These are phyloP conservation scores for Drosophila melanosoma DNA, from an alignment of 2,888 invertebrate species.

Conservation along the genomic window DNA sequence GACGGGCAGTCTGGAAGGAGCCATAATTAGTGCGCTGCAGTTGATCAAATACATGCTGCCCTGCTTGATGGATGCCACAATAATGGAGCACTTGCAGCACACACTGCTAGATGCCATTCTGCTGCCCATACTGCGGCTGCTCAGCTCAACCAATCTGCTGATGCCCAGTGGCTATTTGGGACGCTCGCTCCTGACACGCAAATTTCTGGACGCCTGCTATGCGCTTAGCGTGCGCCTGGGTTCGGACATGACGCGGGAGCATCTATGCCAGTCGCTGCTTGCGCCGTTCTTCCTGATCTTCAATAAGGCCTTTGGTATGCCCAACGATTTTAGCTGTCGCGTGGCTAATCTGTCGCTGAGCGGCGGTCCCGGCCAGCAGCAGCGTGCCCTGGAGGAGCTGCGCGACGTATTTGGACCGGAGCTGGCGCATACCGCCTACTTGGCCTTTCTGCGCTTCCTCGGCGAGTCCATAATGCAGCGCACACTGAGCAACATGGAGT, in stretches of 20 bases:
- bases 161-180: constrained; percentile 93
- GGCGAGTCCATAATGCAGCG: constrained; percentile 90
- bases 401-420: constrained; percentile 93
- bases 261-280: constrained; percentile 89
- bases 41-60: constrained; percentile 92
- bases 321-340: constrained; percentile 70
- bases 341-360: constrained; percentile 55
- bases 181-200: constrained; percentile 91
- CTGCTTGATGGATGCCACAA: constrained; percentile 91
- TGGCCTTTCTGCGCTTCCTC: constrained; percentile 90
- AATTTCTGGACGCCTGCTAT: constrained; percentile 93
- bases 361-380: constrained; percentile 52
- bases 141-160: constrained; percentile 91
- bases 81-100: constrained; percentile 95
- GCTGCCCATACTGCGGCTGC: constrained; percentile 91
- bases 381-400: constrained; percentile 90
- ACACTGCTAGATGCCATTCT: constrained; percentile 93
- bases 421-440: constrained; percentile 93
- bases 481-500: constrained; percentile 91
- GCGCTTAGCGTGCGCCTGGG: constrained; percentile 92
- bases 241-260: constrained; percentile 91
- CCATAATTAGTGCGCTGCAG: constrained; percentile 93
- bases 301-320: constrained; percentile 87
- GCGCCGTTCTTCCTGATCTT: constrained; percentile 93
- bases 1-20: constrained; percentile 94